Conservation (phyloP, 1,140 invertebrate species). For the Saxidomus purpurata region DNA sequence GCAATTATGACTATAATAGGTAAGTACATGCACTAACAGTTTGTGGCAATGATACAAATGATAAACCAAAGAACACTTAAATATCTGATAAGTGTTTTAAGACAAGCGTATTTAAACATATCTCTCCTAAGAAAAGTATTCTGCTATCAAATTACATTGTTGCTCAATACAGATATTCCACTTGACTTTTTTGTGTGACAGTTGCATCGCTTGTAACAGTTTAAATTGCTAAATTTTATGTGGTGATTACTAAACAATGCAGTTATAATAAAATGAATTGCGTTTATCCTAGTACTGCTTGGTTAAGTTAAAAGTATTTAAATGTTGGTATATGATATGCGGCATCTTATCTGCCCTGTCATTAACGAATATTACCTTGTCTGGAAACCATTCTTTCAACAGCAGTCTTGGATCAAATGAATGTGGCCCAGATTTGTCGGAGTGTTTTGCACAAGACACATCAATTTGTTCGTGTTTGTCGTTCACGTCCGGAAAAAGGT, state of each 20-base stretch:
- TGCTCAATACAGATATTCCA: neutral
- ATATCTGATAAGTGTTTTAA: neutral
- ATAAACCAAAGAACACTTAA: neutral
- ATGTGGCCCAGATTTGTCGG: neutral
- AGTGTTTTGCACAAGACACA: constrained; percentile 9
- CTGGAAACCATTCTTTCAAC: constrained; percentile 53
- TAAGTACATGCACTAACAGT: neutral
- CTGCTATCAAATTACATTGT: too few species aligned
- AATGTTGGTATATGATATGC: too few species aligned
- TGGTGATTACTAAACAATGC: neutral
- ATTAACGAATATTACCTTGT: constrained; percentile 45
- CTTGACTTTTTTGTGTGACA: neutral
- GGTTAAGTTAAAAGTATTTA: neutral
- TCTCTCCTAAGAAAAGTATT: neutral
- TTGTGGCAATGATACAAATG: neutral
- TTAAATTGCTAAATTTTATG: neutral
- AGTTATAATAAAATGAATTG: neutral
- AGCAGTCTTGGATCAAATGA: neutral
- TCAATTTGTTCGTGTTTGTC: neutral
- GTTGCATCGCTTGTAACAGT: neutral
- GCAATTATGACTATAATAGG: neutral
- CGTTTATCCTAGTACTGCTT: neutral
- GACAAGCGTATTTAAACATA: neutral
- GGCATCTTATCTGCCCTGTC: too few species aligned
- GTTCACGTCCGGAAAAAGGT: neutral